Percentiles rank a stretch among this genome's conserved stretches.
Conservation (phyloP, 2,888 invertebrate species). For the Acanthosepion esculentum region DNA sequence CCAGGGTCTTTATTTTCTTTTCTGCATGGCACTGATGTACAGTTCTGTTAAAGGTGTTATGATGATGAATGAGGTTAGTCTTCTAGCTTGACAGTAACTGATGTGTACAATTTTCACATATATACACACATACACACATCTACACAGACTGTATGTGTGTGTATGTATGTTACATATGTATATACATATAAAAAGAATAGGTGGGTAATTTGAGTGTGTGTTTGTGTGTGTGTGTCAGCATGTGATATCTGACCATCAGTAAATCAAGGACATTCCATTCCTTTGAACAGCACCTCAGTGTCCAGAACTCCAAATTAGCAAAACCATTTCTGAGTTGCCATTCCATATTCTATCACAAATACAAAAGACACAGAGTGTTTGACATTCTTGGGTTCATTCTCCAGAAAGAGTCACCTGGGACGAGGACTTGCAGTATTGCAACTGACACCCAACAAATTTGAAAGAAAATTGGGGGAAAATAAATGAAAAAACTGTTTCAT, state of each 20-base stretch:
- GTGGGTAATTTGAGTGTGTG: neutral
- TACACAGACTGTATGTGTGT: neutral
- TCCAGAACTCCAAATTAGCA: neutral
- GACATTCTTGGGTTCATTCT: constrained; percentile 33
- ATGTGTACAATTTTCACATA: neutral
- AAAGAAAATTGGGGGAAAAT: neutral
- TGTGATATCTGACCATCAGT: neutral
- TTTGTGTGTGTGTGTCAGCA: neutral
- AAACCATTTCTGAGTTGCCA: neutral
- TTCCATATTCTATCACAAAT: constrained; percentile 33
- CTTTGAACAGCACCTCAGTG: neutral
- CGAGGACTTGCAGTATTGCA: neutral
- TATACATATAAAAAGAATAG: no score
- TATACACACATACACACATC: neutral
- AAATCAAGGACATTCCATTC: neutral
- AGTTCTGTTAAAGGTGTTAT: neutral
- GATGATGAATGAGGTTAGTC: neutral
- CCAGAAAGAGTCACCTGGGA: constrained; percentile 33
- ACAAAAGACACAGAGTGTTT: constrained; percentile 1
- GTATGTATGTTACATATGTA: neutral
- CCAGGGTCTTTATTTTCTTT: neutral
- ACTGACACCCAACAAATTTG: neutral
- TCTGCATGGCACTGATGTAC: neutral
- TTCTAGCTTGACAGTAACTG: neutral
- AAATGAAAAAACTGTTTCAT: neutral